phyloP scores from a whole-genome alignment of 2,113 vertebrate species.

The Aspiorhynchus laticeps region DNA sequence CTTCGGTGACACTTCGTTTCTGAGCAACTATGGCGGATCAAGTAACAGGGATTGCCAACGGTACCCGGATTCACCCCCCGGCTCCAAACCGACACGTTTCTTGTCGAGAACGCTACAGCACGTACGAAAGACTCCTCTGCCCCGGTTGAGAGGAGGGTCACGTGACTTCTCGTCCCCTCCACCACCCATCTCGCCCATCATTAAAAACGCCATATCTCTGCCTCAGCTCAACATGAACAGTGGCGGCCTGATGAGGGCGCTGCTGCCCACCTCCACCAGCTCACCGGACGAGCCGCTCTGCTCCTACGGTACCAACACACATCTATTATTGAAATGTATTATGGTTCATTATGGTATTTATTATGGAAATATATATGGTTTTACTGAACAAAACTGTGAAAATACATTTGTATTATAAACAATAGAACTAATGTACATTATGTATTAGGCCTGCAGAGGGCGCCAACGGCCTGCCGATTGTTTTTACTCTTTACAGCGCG shows the following conservation, averaged over 20 bases:
- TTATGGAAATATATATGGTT: no score
- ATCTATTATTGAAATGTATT: not conserved
- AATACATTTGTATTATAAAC: no score
- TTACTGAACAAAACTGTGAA: no score
- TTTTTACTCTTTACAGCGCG: not conserved
- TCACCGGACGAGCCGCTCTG: slow-evolving; percentile 77
- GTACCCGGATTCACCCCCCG: slow-evolving; percentile 68
- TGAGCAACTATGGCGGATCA: slow-evolving; percentile 84
- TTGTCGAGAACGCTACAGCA: slow-evolving; percentile 85
- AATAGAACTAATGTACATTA: no score
- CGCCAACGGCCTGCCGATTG: no score
- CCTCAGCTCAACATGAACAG: slow-evolving; percentile 84
- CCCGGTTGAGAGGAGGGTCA: slow-evolving; percentile 67
- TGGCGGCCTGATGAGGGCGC: slow-evolving; percentile 68
- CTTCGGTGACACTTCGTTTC: slow-evolving; percentile 97
- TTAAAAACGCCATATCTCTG: slow-evolving; percentile 92
- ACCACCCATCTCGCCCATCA: slow-evolving; percentile 88
- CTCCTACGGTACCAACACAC: slow-evolving; percentile 81
- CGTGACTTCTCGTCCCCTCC: slow-evolving; percentile 75
- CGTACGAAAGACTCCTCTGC: slow-evolving; percentile 74
- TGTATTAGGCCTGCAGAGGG: not conserved
- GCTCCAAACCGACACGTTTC: slow-evolving; percentile 73
- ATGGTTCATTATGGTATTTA: no score
- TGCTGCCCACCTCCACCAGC: slow-evolving; percentile 79
- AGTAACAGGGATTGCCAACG: slow-evolving; percentile 69